Conservation (phyloP, 2,797 vertebrate genomes). For the Lycodopsis pacificus region DNA sequence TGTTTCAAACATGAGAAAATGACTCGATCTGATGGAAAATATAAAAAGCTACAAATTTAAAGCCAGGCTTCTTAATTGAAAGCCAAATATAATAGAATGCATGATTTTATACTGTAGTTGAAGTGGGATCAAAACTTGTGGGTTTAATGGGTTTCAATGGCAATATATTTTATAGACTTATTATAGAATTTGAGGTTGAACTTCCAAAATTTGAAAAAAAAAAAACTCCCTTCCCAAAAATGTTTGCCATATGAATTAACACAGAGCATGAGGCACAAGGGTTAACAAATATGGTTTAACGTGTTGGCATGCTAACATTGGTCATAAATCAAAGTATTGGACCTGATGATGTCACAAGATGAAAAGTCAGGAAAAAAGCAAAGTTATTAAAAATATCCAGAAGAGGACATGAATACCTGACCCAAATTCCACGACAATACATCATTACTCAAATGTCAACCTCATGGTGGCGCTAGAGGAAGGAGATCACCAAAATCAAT, state of each 20-base stretch:
- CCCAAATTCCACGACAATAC: neutral
- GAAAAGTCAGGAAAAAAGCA: neutral
- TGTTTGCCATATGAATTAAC: neutral
- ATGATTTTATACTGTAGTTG: too few species aligned
- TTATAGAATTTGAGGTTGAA: too few species aligned
- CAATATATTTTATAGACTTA: too few species aligned
- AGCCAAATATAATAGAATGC: too few species aligned
- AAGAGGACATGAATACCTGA: neutral
- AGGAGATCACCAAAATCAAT: neutral
- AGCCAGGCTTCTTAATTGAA: too few species aligned
- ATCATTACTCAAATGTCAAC: neutral
- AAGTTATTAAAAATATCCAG: neutral
- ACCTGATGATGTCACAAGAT: neutral
- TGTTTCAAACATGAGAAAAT: too few species aligned
- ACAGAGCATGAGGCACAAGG: neutral
- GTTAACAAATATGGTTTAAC: neutral
- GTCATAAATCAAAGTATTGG: neutral
- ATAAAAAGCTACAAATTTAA: too few species aligned
- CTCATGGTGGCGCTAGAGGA: neutral
- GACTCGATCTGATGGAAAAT: too few species aligned
- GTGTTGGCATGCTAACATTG: neutral
- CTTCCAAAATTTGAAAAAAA: too few species aligned
- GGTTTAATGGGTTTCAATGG: too few species aligned
- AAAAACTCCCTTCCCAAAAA: too few species aligned
- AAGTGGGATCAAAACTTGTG: too few species aligned